A percentile compares a stretch with the other conserved stretches of the same genome.
Evolutionary conservation across 2,113 vertebrate genomes (phyloP).

Genomic region (Apteryx mantelli): DNA sequence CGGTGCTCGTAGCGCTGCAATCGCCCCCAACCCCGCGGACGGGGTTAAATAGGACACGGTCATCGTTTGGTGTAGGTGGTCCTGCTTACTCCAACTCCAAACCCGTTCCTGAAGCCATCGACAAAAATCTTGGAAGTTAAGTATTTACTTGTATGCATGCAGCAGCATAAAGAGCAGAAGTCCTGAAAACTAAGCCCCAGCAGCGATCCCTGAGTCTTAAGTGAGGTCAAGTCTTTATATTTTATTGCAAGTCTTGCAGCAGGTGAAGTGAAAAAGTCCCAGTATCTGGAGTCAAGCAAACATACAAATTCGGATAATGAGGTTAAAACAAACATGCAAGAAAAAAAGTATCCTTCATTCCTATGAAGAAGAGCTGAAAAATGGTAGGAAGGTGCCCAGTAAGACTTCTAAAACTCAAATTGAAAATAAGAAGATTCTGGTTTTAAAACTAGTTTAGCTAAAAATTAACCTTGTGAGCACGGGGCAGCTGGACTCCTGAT

Average conservation of each 20-base stretch:
- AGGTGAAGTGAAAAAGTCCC: neutral
- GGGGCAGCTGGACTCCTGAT: neutral
- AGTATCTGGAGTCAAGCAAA: neutral
- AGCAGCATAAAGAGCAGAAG: neutral
- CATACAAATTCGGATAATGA: rapidly evolving
- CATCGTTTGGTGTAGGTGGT: neutral
- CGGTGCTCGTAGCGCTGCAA: neutral
- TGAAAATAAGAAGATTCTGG: neutral
- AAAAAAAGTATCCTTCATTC: neutral
- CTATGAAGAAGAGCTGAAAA: neutral
- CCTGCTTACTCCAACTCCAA: neutral
- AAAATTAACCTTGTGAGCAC: rapidly evolving
- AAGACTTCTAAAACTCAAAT: neutral
- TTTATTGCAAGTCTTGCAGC: neutral
- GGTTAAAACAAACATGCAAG: neutral
- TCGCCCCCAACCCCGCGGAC: rapidly evolving
- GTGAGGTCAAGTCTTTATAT: neutral
- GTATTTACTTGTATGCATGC: neutral
- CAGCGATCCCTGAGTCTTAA: neutral
- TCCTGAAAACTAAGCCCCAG: neutral
- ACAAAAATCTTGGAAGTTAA: neutral
- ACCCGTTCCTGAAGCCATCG: neutral
- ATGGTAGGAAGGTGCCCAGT: neutral
- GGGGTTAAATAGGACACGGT: rapidly evolving
- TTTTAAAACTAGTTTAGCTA: neutral